Evolutionary conservation across 2,113 vertebrate species (phyloP).

Genomic region (Sporophila hypoxantha): DNA sequence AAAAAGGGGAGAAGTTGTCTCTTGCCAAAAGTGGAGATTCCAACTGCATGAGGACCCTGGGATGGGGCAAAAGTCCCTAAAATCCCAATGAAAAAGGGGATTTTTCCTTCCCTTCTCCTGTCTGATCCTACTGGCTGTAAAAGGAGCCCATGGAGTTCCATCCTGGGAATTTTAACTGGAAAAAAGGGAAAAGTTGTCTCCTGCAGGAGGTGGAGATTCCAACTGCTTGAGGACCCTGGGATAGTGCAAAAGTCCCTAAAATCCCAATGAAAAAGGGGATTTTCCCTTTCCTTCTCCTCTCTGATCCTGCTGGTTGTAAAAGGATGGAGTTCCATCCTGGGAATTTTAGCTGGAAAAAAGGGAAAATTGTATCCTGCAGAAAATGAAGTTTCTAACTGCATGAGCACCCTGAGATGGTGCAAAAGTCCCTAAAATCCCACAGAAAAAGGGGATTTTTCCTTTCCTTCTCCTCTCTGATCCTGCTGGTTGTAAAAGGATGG

Average conservation of each 20-base stretch:
- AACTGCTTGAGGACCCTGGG: too few species aligned
- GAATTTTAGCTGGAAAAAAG: neutral
- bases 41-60: too few species aligned
- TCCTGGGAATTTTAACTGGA: too few species aligned
- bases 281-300: neutral
- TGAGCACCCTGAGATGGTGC: rapidly evolving
- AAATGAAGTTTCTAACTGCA: rapidly evolving
- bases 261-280: neutral
- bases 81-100: too few species aligned
- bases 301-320: neutral
- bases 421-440: neutral
- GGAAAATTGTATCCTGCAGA: neutral
- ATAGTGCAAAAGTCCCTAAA: neutral
- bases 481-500: neutral
- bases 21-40: too few species aligned
- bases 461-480: neutral
- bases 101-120: too few species aligned
- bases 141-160: too few species aligned
- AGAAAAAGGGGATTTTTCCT: neutral
- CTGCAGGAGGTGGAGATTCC: too few species aligned
- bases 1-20: too few species aligned
- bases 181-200: too few species aligned
- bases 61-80: too few species aligned
- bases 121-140: too few species aligned
- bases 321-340: neutral